phyloP scores from a whole-genome alignment of 2,797 vertebrate species.

The Epinephelus awoara region DNA sequence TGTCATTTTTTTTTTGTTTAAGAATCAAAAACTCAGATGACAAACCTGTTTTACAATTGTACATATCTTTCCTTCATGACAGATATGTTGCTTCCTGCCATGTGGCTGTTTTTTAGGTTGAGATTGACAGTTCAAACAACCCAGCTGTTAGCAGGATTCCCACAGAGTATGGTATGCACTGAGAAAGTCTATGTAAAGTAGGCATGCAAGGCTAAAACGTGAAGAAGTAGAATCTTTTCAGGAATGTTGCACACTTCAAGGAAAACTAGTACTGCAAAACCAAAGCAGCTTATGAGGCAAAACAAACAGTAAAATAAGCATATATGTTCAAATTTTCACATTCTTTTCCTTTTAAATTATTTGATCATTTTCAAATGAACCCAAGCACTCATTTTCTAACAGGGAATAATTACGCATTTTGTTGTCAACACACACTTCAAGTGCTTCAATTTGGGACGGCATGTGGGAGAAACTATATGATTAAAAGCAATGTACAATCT shows the following conservation, averaged over 20 bases:
- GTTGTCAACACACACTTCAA: neutral
- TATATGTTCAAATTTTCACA: neutral
- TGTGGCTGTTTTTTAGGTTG: neutral
- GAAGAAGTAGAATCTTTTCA: slow-evolving; percentile 3
- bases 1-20: neutral
- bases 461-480: neutral
- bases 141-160: neutral
- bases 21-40: neutral
- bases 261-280: slow-evolving; percentile 31
- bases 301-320: neutral
- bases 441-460: slow-evolving; percentile 25
- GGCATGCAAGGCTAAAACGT: neutral
- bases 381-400: neutral
- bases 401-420: neutral
- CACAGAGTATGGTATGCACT: neutral
- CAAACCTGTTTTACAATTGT: neutral
- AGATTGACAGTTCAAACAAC: neutral
- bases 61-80: neutral
- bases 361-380: neutral
- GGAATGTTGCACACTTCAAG: slow-evolving; percentile 9
- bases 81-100: neutral
- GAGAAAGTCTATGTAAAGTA: neutral
- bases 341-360: slow-evolving; percentile 29
- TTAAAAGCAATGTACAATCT: slow-evolving; percentile 15
- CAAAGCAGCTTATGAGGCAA: neutral